These are phyloP conservation scores for Crotalus helleri DNA, from an alignment of 2,113 vertebrate species.

Conservation along the genomic window DNA sequence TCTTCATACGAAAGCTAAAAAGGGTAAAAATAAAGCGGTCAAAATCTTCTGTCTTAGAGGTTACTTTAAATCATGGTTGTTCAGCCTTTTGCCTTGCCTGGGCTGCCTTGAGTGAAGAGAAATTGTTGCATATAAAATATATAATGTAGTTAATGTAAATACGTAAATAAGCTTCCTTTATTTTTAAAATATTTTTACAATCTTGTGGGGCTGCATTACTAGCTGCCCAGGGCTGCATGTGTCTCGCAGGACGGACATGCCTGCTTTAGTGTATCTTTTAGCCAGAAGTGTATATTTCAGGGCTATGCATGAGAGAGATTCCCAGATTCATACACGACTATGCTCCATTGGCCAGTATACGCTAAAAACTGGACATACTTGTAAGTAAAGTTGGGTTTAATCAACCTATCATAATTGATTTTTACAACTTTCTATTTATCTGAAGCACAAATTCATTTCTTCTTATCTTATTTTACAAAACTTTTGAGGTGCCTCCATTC, in stretches of 20 bases:
- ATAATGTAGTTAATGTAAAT: not conserved
- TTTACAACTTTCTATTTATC: not conserved
- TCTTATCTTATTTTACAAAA: not conserved
- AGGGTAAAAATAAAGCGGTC: conserved; percentile 65
- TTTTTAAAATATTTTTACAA: not conserved
- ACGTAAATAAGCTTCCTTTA: not conserved
- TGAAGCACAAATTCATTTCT: not conserved
- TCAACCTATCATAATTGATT: not conserved
- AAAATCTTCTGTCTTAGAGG: not conserved
- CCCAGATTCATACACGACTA: not conserved
- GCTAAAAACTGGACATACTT: not conserved
- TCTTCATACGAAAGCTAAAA: conserved; percentile 90
- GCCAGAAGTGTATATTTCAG: not conserved
- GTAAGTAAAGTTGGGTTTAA: not conserved
- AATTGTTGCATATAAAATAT: not conserved
- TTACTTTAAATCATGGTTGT: not conserved
- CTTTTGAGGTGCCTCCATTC: not conserved
- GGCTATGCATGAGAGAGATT: not conserved
- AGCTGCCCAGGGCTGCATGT: not conserved
- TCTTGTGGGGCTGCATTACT: not conserved
- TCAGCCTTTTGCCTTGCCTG: accelerated
- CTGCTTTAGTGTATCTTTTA: not conserved
- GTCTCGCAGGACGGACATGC: not conserved
- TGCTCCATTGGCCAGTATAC: not conserved
- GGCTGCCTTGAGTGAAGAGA: not conserved